Evolutionary conservation across 2,888 invertebrate genomes (phyloP).

Genomic region (Carpatolechia fugitivella): DNA sequence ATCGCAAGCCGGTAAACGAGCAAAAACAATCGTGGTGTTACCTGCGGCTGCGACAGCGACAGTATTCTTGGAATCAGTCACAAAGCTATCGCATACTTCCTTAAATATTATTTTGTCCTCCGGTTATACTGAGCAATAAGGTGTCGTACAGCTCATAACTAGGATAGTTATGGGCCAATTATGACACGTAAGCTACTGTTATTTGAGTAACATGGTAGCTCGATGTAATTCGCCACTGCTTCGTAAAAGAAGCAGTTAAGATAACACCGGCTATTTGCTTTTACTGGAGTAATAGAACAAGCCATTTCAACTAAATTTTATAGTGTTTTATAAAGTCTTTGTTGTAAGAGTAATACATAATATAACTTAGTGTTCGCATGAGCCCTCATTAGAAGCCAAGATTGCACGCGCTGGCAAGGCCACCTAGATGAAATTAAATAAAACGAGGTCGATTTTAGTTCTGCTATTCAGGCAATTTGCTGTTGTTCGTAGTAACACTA

Average conservation of each 20-base stretch:
- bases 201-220: slow-evolving; percentile 3
- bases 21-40: background rate
- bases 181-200: slow-evolving; percentile 11
- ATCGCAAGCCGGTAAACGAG: background rate
- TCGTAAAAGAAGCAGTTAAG: slow-evolving; percentile 11
- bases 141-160: slow-evolving; percentile 4
- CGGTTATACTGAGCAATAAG: background rate
- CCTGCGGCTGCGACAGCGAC: background rate
- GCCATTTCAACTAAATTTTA: slow-evolving; percentile 1
- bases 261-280: slow-evolving; percentile 2
- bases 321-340: background rate
- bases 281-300: background rate
- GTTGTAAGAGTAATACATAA: background rate
- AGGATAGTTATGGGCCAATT: slow-evolving; percentile 5
- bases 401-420: slow-evolving; percentile 29
- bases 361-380: slow-evolving; percentile 11
- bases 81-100: background rate
- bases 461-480: background rate
- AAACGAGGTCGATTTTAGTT: slow-evolving; percentile 18
- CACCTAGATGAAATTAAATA: slow-evolving; percentile 10
- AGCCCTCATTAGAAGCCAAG: slow-evolving; percentile 28
- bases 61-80: background rate
- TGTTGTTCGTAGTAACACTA: background rate
- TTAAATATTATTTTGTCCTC: background rate
- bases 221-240: slow-evolving; percentile 5